phyloP scores from a whole-genome alignment of 2,888 invertebrate genomes.

The Aphrophora alni region DNA sequence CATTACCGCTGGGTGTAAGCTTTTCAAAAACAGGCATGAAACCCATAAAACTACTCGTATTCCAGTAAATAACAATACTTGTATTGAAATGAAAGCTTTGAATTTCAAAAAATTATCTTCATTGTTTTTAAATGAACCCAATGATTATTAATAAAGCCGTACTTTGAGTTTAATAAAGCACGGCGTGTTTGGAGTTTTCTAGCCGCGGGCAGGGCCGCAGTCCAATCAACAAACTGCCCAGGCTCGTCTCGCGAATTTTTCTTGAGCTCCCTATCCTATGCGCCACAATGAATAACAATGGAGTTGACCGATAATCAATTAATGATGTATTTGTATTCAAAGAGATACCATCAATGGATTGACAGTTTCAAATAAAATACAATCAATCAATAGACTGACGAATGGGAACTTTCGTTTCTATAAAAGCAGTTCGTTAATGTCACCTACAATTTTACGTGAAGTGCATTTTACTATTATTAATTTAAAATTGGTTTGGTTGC shows the following conservation, averaged over 20 bases:
- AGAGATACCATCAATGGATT: background rate
- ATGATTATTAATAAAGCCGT: no score
- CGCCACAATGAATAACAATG: constrained; percentile 23
- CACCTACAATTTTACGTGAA: background rate
- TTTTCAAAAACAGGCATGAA: no score
- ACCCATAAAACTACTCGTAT: no score
- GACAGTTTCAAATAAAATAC: background rate
- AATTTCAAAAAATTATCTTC: no score
- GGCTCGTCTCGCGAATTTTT: constrained; percentile 13
- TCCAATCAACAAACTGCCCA: background rate
- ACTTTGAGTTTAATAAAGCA: no score
- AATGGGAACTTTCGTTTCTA: background rate
- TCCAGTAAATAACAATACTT: no score
- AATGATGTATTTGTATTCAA: constrained; percentile 4
- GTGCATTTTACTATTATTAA: background rate
- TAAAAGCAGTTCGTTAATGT: background rate
- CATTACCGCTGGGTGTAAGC: no score
- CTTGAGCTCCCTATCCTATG: constrained; percentile 21
- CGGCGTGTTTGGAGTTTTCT: no score
- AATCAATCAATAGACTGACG: background rate
- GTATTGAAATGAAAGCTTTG: no score
- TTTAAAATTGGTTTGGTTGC: background rate
- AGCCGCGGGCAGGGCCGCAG: background rate
- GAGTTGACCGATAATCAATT: constrained; percentile 35
- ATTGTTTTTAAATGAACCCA: no score